A percentile compares a stretch with the other conserved stretches of the same genome.
These are phyloP conservation scores for Ormyrus thymus DNA, from an alignment of 2,888 invertebrate species.

Conservation along the genomic window DNA sequence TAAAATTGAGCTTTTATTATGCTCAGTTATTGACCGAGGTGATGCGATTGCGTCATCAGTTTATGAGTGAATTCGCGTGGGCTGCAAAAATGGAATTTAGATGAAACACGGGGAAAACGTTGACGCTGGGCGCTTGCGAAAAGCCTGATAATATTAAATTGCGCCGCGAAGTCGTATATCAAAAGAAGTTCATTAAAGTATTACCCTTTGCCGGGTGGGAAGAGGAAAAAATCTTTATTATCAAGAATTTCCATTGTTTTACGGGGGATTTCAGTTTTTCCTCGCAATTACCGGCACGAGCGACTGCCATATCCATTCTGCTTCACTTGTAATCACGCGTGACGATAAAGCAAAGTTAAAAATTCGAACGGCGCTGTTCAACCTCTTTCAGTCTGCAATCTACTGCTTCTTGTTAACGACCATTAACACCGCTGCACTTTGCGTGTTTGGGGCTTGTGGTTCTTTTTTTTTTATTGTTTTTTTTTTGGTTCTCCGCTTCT, in stretches of 20 bases:
- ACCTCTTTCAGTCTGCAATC: conserved; percentile 47
- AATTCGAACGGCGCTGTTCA: conserved; percentile 37
- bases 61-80: too few relatives aligned
- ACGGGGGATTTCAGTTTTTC: conserved; percentile 2
- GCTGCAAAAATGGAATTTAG: too few relatives aligned
- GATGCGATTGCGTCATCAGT: too few relatives aligned
- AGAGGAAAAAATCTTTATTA: background rate
- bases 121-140: too few relatives aligned
- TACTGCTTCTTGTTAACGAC: conserved; percentile 55
- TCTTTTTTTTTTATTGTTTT: conserved; percentile 28
- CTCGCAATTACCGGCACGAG: conserved; percentile 17
- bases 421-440: conserved; percentile 52
- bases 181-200: too few relatives aligned
- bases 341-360: conserved; percentile 41
- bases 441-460: conserved; percentile 39
- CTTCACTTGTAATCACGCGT: conserved; percentile 48
- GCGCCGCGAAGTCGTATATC: too few relatives aligned
- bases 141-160: too few relatives aligned
- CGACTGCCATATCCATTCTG: conserved; percentile 6
- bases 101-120: too few relatives aligned
- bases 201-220: too few relatives aligned
- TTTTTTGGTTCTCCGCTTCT: background rate
- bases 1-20: too few relatives aligned
- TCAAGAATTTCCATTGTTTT: background rate
- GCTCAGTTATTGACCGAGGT: too few relatives aligned